phyloP scores from a whole-genome alignment of 1,140 invertebrate genomes.

The Macrostomum lignano region DNA sequence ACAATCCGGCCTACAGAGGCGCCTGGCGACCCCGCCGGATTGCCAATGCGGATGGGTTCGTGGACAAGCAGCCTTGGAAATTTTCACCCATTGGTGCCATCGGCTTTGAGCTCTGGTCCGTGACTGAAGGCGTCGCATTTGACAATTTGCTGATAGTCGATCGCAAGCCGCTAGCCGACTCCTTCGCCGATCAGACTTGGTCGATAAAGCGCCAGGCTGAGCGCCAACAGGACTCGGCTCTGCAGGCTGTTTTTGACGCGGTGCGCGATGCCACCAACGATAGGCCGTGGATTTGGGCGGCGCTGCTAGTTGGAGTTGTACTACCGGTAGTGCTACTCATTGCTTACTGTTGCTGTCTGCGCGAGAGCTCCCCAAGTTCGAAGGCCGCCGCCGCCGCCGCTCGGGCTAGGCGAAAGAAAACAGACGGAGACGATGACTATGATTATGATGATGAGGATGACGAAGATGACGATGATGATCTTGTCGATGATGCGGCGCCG shows the following conservation, averaged over 20 bases:
- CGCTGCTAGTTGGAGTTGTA: slow-evolving; percentile 49
- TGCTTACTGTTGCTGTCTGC: slow-evolving; percentile 43
- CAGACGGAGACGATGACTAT: no score
- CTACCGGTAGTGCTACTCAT: slow-evolving; percentile 48
- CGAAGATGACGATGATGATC: no score
- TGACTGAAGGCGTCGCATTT: slow-evolving; percentile 56
- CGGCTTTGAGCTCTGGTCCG: slow-evolving; percentile 88
- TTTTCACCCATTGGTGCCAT: slow-evolving; percentile 35
- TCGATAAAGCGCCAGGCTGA: slow-evolving; percentile 44
- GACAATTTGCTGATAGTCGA: slow-evolving; percentile 82
- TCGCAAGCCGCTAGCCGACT: slow-evolving; percentile 41
- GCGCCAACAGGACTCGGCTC: slow-evolving; percentile 18
- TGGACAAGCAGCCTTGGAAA: slow-evolving; percentile 44
- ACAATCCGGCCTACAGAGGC: slow-evolving; percentile 42
- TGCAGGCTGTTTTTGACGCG: slow-evolving; percentile 51
- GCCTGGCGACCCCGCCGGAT: slow-evolving; percentile 61
- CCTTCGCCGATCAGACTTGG: slow-evolving; percentile 55
- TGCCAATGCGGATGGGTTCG: slow-evolving; percentile 69
- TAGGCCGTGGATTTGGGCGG: slow-evolving; percentile 61
- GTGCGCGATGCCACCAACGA: slow-evolving; percentile 51
- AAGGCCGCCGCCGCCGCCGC: neutral
- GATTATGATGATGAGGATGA: no score
- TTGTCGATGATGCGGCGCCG: no score
- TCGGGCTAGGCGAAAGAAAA: no score
- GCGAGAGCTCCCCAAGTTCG: no score